Percentiles rank a stretch among this genome's conserved stretches.
These are phyloP conservation scores for Neodon shergylaensis DNA, from an alignment of 2,113 vertebrate species.

Conservation along the genomic window DNA sequence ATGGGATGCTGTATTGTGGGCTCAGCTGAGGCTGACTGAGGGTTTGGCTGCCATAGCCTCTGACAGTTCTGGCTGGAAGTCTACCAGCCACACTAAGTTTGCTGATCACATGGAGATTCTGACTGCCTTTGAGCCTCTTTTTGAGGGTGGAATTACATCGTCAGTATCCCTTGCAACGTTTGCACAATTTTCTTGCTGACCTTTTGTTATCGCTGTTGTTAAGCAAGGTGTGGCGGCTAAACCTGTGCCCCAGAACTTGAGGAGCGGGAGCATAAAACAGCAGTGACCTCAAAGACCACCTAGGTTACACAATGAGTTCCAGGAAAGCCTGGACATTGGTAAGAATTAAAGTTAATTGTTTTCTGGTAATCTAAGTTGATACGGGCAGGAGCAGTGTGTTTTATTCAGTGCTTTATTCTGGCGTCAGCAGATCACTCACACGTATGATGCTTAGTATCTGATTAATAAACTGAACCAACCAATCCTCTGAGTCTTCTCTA, in stretches of 20 bases:
- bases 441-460: neutral
- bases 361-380: neutral
- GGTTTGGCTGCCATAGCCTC: neutral
- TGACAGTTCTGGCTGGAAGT: neutral
- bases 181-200: neutral
- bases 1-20: neutral
- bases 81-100: neutral
- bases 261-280: no score
- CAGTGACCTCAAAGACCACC: neutral
- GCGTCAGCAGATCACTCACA: neutral
- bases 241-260: neutral
- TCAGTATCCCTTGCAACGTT: neutral
- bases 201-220: neutral
- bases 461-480: neutral
- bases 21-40: no score
- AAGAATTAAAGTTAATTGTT: neutral
- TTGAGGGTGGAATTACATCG: neutral
- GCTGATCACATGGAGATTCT: neutral
- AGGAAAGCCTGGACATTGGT: neutral
- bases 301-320: neutral
- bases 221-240: neutral
- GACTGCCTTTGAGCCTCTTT: neutral
- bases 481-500: neutral
- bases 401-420: neutral
- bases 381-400: neutral